These are phyloP conservation scores for Tetrax tetrax DNA, from an alignment of 2,113 vertebrate species.

Conservation along the genomic window DNA sequence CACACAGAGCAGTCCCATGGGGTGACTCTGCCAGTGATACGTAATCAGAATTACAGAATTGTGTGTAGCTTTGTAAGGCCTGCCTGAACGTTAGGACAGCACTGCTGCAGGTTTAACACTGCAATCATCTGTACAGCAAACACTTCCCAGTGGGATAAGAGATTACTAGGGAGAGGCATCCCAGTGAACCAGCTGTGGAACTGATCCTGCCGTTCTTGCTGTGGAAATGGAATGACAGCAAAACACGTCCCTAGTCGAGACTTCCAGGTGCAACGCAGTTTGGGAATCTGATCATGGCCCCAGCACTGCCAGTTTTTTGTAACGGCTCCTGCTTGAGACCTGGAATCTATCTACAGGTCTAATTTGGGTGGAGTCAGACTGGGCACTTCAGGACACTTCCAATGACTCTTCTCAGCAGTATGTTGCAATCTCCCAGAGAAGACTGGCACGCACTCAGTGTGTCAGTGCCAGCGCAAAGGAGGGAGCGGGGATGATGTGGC, in stretches of 20 bases:
- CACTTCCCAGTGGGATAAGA: neutral
- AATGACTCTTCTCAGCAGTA: neutral
- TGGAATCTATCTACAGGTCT: neutral
- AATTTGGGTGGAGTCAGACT: neutral
- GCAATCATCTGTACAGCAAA: neutral
- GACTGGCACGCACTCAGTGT: neutral
- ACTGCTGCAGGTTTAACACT: neutral
- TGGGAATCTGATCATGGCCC: neutral
- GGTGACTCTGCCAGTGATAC: neutral
- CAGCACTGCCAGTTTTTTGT: fast-evolving
- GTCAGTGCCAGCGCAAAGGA: neutral
- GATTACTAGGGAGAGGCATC: neutral
- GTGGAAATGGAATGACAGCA: neutral
- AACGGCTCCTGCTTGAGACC: neutral
- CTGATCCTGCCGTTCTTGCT: neutral
- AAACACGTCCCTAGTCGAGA: neutral
- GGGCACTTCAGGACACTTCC: neutral
- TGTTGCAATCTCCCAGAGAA: neutral
- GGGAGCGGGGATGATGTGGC: constrained; percentile 2
- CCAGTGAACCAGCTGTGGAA: neutral
- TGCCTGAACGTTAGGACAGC: neutral
- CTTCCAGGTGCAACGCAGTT: neutral
- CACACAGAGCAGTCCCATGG: neutral
- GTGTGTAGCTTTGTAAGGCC: neutral
- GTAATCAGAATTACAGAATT: neutral